phyloP scores from a whole-genome alignment of 1,140 invertebrate genomes.

The Drosophila miranda region DNA sequence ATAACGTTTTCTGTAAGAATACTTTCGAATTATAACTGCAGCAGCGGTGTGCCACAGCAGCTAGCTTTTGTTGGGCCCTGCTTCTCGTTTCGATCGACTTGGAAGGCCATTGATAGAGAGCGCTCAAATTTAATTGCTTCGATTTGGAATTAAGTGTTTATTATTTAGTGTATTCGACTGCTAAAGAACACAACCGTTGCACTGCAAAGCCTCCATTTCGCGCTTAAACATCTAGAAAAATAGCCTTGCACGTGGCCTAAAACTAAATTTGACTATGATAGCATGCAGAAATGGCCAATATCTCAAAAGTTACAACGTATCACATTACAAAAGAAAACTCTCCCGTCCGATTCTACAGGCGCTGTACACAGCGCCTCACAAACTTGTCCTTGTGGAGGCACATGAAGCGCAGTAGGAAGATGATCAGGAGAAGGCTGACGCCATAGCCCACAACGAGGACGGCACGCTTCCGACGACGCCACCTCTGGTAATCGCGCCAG shows the following conservation, averaged over 20 bases:
- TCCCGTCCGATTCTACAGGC: slow-evolving; percentile 40
- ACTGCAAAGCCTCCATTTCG: slow-evolving; percentile 48
- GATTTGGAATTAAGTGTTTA: not conserved
- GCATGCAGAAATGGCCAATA: slow-evolving; percentile 59
- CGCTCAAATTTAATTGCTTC: not conserved
- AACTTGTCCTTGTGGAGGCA: slow-evolving; percentile 77
- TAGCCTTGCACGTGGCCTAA: slow-evolving; percentile 32
- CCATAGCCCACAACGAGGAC: slow-evolving; percentile 68
- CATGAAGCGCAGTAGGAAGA: slow-evolving; percentile 62
- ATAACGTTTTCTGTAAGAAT: slow-evolving; percentile 14
- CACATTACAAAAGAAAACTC: slow-evolving; percentile 48
- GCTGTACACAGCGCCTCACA: slow-evolving; percentile 72
- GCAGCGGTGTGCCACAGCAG: slow-evolving; percentile 1
- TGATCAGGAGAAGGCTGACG: slow-evolving; percentile 56
- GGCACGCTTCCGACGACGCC: slow-evolving; percentile 83
- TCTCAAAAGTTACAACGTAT: slow-evolving; percentile 61
- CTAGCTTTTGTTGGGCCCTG: not conserved
- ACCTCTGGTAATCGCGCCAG: slow-evolving; percentile 86
- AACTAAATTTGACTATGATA: slow-evolving; percentile 45
- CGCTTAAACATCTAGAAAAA: slow-evolving; percentile 42
- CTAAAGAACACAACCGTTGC: slow-evolving; percentile 15
- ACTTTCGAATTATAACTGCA: not conserved
- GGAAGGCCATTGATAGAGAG: too few species aligned
- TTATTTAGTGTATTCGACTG: slow-evolving; percentile 7
- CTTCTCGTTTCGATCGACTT: too few species aligned